Percentiles rank a stretch among this genome's conserved stretches.
phyloP scores from a whole-genome alignment of 2,797 vertebrate genomes.

The Paguma larvata region DNA sequence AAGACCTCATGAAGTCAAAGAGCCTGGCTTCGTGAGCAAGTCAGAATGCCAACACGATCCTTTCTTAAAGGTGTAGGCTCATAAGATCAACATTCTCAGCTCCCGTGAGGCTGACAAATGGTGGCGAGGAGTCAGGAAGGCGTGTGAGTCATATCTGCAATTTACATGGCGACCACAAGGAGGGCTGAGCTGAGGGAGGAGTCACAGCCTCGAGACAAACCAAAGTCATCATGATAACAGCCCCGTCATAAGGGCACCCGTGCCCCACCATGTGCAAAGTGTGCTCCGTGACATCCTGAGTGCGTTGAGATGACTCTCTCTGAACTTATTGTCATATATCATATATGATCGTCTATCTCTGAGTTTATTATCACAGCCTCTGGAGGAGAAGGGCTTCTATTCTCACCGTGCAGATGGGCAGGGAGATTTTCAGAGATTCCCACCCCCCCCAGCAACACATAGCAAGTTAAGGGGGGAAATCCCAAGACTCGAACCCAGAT shows the following conservation, averaged over 20 bases:
- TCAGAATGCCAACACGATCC: neutral
- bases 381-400: neutral
- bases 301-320: neutral
- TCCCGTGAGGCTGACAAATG: neutral
- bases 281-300: neutral
- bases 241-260: neutral
- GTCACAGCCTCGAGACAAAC: neutral
- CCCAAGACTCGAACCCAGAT: neutral
- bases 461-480: neutral
- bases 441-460: neutral
- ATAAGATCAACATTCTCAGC: neutral
- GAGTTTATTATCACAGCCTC: neutral
- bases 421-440: neutral
- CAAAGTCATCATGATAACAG: neutral
- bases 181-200: neutral
- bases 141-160: neutral
- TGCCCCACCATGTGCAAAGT: neutral
- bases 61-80: neutral
- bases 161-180: neutral
- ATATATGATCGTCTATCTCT: neutral
- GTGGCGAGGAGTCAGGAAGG: neutral
- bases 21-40: neutral
- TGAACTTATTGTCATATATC: neutral
- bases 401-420: neutral
- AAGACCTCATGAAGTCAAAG: neutral